Conservation (phyloP, 2,113 vertebrate species). For the Lepus americanus region DNA sequence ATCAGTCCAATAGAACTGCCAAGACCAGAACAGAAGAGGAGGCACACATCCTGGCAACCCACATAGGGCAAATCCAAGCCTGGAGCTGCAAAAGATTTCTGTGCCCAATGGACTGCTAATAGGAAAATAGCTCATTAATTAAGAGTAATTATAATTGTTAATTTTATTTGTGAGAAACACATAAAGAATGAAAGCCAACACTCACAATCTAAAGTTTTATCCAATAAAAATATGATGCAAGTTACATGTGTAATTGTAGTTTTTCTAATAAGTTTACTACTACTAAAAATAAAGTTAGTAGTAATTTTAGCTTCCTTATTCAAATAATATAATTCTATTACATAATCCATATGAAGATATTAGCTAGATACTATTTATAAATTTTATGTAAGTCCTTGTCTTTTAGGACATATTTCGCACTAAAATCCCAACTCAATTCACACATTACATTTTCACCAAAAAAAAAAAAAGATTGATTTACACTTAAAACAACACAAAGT, state of each 20-base stretch:
- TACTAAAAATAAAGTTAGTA: too few species aligned
- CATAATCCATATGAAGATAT: not conserved
- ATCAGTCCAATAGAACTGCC: not conserved
- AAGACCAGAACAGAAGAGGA: not conserved
- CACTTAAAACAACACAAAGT: not conserved
- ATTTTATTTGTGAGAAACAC: not conserved
- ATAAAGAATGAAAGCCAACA: not conserved
- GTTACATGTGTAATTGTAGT: not conserved
- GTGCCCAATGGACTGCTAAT: not conserved
- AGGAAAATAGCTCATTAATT: not conserved
- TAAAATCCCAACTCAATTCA: not conserved
- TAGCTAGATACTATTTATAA: not conserved
- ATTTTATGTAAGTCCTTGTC: not conserved
- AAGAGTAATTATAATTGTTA: not conserved
- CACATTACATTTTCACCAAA: not conserved
- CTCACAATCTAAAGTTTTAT: not conserved
- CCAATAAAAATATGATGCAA: not conserved
- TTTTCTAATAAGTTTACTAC: not conserved
- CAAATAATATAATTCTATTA: not conserved
- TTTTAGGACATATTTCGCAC: not conserved
- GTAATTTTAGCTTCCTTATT: not conserved
- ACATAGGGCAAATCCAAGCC: accelerated
- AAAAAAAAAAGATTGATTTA: not conserved
- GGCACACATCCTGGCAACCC: too few species aligned
- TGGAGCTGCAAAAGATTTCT: not conserved